A percentile compares a stretch with the other conserved stretches of the same genome.
These are phyloP conservation scores for Delphinus delphis DNA, from an alignment of 2,113 vertebrate species.

Conservation along the genomic window DNA sequence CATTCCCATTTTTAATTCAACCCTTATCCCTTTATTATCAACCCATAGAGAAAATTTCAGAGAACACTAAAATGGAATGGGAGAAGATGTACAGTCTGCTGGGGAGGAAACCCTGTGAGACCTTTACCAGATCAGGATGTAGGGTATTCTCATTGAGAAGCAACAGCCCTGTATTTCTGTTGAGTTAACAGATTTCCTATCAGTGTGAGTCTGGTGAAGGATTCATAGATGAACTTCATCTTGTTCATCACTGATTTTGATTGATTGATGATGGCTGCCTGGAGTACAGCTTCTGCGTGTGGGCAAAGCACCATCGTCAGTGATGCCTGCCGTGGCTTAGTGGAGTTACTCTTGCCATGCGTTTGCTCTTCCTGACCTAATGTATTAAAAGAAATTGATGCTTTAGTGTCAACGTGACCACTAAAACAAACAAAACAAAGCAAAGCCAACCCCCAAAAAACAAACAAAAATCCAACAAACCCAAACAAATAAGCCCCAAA, in stretches of 20 bases:
- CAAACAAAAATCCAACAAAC: background rate
- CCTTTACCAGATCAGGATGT: background rate
- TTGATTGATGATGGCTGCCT: background rate
- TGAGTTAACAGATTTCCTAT: background rate
- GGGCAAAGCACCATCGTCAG: background rate
- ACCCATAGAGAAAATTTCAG: background rate
- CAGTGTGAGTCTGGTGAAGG: background rate
- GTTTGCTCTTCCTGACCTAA: background rate
- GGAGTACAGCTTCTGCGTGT: background rate
- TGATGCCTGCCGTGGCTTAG: background rate
- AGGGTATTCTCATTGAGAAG: background rate
- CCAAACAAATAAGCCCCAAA: background rate
- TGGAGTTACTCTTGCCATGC: background rate
- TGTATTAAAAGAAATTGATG: background rate
- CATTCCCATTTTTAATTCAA: background rate
- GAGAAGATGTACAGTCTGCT: background rate
- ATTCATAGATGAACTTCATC: background rate
- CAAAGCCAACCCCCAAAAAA: background rate
- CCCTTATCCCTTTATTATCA: background rate
- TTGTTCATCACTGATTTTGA: background rate
- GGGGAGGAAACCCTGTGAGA: background rate
- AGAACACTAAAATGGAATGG: background rate
- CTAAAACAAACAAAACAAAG: background rate
- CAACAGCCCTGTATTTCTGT: background rate
- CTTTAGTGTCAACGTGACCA: background rate